A percentile compares a stretch with the other conserved stretches of the same genome.
Conservation (phyloP, 2,113 vertebrate species). For the Rattus rattus region DNA sequence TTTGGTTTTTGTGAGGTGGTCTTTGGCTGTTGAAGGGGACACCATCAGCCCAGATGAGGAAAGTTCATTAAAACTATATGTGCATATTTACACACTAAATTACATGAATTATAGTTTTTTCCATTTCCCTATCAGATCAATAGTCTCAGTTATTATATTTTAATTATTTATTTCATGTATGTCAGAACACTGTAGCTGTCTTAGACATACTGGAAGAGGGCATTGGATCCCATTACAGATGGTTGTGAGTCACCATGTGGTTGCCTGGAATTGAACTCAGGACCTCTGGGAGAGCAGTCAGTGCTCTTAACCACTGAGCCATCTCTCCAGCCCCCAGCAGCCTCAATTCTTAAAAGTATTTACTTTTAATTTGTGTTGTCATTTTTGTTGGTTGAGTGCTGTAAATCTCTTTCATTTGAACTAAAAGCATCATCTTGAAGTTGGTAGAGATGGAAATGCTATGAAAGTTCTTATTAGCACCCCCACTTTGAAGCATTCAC, state of each 20-base stretch:
- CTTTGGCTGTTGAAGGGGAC: neutral
- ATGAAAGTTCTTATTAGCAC: slow-evolving; percentile 27
- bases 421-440: slow-evolving; percentile 52
- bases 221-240: too few relatives aligned
- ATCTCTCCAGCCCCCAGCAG: too few relatives aligned
- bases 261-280: too few relatives aligned
- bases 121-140: neutral
- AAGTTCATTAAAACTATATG: neutral
- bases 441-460: slow-evolving; percentile 31
- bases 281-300: too few relatives aligned
- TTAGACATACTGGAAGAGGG: too few relatives aligned
- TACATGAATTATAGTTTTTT: neutral
- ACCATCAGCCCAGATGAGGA: neutral
- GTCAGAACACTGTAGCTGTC: too few relatives aligned
- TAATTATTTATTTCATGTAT: too few relatives aligned
- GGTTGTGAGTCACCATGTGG: too few relatives aligned
- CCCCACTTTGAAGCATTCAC: neutral
- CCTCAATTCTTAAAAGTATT: slow-evolving; percentile 57
- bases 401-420: slow-evolving; percentile 63
- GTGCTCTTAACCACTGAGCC: too few relatives aligned
- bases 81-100: neutral
- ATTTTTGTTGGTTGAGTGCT: slow-evolving; percentile 49
- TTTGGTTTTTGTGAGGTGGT: neutral
- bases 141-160: neutral
- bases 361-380: slow-evolving; percentile 58